Evolutionary conservation across 2,888 invertebrate species (phyloP), one percentile per base, ranked within the genome.

Genomic region (Acanthopleura granulata): DNA sequence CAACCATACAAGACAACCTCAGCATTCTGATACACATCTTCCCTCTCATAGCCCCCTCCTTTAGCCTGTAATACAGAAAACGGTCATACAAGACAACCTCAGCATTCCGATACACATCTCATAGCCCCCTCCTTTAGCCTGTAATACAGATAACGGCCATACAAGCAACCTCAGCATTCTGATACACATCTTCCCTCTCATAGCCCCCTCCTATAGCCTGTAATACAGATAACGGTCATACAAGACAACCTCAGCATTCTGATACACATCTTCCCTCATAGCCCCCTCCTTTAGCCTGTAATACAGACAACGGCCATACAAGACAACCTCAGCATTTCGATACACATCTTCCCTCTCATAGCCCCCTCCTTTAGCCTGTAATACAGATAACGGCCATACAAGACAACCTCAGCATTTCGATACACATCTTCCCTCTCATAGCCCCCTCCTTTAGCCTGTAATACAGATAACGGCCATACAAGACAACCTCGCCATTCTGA

Each of bases 41-140:
- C 99, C 51, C 95, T 96, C 90, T 99, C 99, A 89, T 97, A 99
- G 18, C 99, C 99, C 82, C 99, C 99, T 22, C 99, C 99, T 91
- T 97, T 97, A 0, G 98, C 98, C 90, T 91, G 81, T 6, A 40
- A 40, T 9, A 40, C 40, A 40, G 40, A 40, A 98, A 40, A 40
- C 9, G 40, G 40, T 40, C 4, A 40, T 40, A 40, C 40, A 99
- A 99, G 61, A 97, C 95, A n/a, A 99, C 93, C 88, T 98, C 98
- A 0, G 97, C 98, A 90, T 97, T 96, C 89, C 96, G 96, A 89
- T 99, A 99, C 0, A 96, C 95, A 88, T 99, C 98, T 99, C 99
- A 89, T 97, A 99, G 18, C 99, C 99, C 82, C 99, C 99, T 22
- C 99, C 99, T 91, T 97, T 97, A 0, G 98, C 98, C 90, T 91